These are phyloP conservation scores for Cryptotis parvus DNA, from an alignment of 2,113 vertebrate species.

Conservation along the genomic window DNA sequence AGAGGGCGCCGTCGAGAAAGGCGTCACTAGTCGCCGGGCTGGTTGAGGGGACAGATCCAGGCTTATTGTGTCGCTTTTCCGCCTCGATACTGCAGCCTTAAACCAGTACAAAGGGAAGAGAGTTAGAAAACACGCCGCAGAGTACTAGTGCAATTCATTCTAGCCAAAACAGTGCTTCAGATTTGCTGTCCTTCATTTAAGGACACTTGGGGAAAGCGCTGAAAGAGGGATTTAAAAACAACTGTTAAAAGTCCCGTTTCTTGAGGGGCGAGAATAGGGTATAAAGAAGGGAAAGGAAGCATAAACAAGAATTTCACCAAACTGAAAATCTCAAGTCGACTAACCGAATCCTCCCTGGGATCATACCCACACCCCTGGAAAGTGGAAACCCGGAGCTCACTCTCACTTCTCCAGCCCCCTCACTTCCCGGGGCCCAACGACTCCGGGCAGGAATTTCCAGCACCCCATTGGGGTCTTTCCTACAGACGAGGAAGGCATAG, in stretches of 20 bases:
- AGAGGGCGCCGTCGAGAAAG: slow-evolving; percentile 65
- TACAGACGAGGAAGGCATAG: too few relatives aligned
- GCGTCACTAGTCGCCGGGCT: slow-evolving; percentile 35
- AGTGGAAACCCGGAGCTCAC: not conserved
- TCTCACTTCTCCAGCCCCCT: not conserved
- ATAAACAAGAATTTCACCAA: not conserved
- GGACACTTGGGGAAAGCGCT: not conserved
- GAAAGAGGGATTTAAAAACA: not conserved
- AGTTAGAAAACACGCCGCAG: slow-evolving; percentile 65
- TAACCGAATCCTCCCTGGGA: not conserved
- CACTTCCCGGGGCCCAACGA: accelerated
- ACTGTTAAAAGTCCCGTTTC: slow-evolving; percentile 15
- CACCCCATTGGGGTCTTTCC: too few relatives aligned
- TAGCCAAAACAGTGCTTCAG: slow-evolving; percentile 7
- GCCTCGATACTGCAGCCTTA: slow-evolving; percentile 82
- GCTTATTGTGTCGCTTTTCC: slow-evolving; percentile 18
- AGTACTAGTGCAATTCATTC: slow-evolving; percentile 23
- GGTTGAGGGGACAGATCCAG: slow-evolving; percentile 49
- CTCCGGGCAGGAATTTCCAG: not conserved
- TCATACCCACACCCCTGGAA: not conserved
- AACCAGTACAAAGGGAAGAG: slow-evolving; percentile 75
- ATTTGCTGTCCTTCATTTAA: not conserved
- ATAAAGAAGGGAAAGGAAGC: not conserved
- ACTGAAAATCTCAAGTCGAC: not conserved
- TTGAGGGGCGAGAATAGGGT: not conserved